Percentiles rank a stretch among this genome's conserved stretches.
Evolutionary conservation across 1,140 invertebrate genomes (phyloP).

Genomic region (Rhyacophila brunnea): DNA sequence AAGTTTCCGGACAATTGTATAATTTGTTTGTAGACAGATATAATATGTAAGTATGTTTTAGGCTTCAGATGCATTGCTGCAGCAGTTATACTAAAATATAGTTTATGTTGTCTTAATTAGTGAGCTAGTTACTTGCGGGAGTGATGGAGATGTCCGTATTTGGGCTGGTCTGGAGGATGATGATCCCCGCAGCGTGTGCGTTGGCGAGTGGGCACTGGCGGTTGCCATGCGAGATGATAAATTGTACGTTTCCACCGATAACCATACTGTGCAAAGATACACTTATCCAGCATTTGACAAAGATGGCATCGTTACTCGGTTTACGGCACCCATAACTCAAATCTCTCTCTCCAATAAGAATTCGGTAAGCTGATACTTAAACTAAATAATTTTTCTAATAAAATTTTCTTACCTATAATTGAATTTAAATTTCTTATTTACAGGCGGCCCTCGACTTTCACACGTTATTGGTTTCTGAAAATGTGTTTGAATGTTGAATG

Average conservation of each 20-base stretch:
- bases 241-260: constrained; percentile 80
- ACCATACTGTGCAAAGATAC: constrained; percentile 81
- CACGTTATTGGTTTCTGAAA: too few relatives aligned
- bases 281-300: constrained; percentile 77
- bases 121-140: constrained; percentile 80
- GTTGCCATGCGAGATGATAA: constrained; percentile 63
- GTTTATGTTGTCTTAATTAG: background rate
- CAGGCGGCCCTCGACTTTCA: too few relatives aligned
- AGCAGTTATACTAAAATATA: background rate
- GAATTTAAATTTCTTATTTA: too few relatives aligned
- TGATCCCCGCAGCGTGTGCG: constrained; percentile 80
- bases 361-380: constrained; percentile 50
- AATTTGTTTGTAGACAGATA: constrained; percentile 1
- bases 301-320: constrained; percentile 83
- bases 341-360: constrained; percentile 57
- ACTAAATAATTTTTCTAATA: too few relatives aligned
- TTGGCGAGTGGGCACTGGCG: constrained; percentile 76
- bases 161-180: constrained; percentile 87
- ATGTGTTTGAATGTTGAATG: too few relatives aligned
- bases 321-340: constrained; percentile 80
- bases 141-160: constrained; percentile 87
- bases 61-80: background rate
- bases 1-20: too few relatives aligned
- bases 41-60: background rate
- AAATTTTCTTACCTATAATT: too few relatives aligned